A percentile compares a stretch with the other conserved stretches of the same genome.
phyloP scores from a whole-genome alignment of 2,797 vertebrate genomes.

The Synaphobranchus kaupii region DNA sequence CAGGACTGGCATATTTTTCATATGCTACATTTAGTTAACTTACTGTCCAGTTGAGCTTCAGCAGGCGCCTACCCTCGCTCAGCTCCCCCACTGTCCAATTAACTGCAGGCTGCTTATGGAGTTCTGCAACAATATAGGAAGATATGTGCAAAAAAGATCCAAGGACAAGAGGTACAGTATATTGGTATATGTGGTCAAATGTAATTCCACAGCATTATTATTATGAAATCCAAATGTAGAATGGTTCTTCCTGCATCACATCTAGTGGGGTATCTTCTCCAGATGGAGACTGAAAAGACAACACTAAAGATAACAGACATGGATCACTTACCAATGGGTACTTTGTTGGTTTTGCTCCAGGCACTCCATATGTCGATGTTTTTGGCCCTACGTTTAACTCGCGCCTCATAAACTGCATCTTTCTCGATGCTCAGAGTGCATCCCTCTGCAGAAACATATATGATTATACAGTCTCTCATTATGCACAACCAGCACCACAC shows the following conservation, averaged over 20 bases:
- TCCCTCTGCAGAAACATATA: conserved; percentile 17
- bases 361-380: conserved; percentile 20
- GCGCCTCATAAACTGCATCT: conserved; percentile 10
- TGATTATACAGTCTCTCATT: background rate
- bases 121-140: conserved; percentile 46
- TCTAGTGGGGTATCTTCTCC: background rate
- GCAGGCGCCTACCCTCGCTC: conserved; percentile 44
- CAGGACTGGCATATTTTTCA: background rate
- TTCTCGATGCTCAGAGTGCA: background rate
- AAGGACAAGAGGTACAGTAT: background rate
- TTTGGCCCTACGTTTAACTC: conserved; percentile 20
- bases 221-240: background rate
- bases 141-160: background rate
- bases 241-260: background rate
- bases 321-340: conserved; percentile 22
- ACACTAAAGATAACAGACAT: background rate
- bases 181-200: too few relatives aligned
- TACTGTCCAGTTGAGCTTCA: conserved; percentile 63
- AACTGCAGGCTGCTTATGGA: conserved; percentile 52
- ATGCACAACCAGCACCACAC: background rate
- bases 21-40: conserved; percentile 14
- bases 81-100: background rate
- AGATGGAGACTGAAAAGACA: background rate
- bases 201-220: background rate
- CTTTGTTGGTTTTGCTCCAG: conserved; percentile 23